phyloP scores from a whole-genome alignment of 2,113 vertebrate genomes.

The Brachyhypopomus occidentalis region DNA sequence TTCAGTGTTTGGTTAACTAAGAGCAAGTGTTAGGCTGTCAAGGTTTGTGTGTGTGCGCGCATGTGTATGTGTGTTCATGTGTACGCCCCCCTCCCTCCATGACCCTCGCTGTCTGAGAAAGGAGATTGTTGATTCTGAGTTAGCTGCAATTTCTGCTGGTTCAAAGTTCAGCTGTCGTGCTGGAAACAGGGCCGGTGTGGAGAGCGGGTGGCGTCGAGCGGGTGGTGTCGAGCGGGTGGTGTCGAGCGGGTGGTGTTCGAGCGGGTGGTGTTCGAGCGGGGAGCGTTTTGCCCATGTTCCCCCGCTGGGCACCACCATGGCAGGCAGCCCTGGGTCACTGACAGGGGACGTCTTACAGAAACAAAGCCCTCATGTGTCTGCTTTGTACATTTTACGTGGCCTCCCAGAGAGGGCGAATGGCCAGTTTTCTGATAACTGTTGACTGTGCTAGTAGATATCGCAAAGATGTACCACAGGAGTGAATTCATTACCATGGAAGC shows the following conservation, averaged over 20 bases:
- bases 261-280: background rate
- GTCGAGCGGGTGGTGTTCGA: background rate
- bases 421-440: background rate
- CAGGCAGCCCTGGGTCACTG: background rate
- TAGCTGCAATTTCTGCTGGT: constrained; percentile 5
- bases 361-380: background rate
- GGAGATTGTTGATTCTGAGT: constrained; percentile 46
- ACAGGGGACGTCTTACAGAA: background rate
- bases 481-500: background rate
- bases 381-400: no score
- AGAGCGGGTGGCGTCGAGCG: background rate
- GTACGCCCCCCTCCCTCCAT: background rate
- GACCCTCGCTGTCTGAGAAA: constrained; percentile 26
- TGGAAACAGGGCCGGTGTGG: no score
- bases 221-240: background rate
- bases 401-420: no score
- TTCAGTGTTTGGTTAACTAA: no score
- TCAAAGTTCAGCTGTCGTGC: constrained; percentile 31
- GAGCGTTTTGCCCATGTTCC: constrained; percentile 3
- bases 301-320: background rate
- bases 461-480: background rate
- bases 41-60: background rate
- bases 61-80: background rate
- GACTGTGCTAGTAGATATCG: background rate
- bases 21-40: background rate